phyloP scores from a whole-genome alignment of 2,797 vertebrate genomes.

The Monodelphis domestica region DNA sequence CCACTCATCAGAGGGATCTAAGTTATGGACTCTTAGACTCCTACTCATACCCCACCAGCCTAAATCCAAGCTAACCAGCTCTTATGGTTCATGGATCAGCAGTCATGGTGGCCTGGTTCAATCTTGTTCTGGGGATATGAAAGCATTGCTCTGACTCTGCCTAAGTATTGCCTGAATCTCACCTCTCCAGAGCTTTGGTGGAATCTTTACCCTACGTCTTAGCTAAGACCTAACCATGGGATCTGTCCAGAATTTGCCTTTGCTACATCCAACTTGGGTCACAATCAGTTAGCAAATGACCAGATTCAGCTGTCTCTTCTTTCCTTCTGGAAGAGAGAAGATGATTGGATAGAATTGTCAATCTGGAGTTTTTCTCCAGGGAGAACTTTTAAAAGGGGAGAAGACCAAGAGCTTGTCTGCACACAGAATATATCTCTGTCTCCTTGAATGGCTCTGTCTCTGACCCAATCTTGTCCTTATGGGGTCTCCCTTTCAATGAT shows the following conservation, averaged over 20 bases:
- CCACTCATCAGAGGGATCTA: neutral
- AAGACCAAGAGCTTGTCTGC: neutral
- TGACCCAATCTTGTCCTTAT: neutral
- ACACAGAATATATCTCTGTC: neutral
- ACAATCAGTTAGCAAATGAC: neutral
- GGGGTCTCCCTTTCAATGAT: neutral
- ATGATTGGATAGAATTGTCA: neutral
- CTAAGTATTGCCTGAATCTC: neutral
- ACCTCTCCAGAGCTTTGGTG: neutral
- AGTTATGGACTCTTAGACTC: neutral
- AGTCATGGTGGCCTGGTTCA: neutral
- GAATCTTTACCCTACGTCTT: neutral
- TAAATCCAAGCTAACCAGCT: neutral
- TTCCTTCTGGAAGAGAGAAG: neutral
- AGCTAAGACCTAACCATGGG: neutral
- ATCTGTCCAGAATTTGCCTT: neutral
- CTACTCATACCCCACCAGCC: neutral
- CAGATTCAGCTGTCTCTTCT: neutral
- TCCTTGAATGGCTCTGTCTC: neutral
- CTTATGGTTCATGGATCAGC: neutral
- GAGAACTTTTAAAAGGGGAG: neutral
- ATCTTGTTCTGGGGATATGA: neutral
- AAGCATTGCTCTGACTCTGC: neutral
- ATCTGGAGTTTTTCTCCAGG: neutral
- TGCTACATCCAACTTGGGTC: neutral